Evolutionary conservation across 2,113 vertebrate species (phyloP).

Genomic region (Cyanoliseus patagonus): DNA sequence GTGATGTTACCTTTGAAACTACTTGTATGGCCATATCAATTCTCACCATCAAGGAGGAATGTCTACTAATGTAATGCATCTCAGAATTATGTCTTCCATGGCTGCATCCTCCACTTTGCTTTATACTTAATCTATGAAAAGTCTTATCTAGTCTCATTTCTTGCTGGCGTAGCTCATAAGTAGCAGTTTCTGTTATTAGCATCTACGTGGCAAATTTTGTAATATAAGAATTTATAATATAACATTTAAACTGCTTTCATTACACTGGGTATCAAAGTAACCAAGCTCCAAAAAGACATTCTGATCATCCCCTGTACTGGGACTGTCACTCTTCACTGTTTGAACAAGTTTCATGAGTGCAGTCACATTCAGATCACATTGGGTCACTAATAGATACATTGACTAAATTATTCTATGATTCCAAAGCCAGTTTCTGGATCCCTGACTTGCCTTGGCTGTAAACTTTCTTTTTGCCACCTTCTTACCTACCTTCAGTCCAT

Average conservation of each 20-base stretch:
- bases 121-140: background rate
- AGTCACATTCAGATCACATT: background rate
- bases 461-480: background rate
- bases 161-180: background rate
- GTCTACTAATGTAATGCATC: background rate
- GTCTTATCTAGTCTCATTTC: background rate
- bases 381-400: background rate
- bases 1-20: background rate
- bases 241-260: background rate
- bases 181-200: background rate
- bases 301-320: background rate
- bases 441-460: background rate
- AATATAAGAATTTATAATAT: background rate
- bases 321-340: background rate
- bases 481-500: background rate
- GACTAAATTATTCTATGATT: background rate
- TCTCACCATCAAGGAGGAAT: background rate
- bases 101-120: background rate
- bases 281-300: background rate
- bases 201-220: background rate
- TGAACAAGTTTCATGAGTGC: background rate
- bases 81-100: background rate
- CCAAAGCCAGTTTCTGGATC: background rate
- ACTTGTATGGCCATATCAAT: background rate
- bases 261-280: background rate